A percentile compares a stretch with the other conserved stretches of the same genome.
phyloP scores from a whole-genome alignment of 1,140 invertebrate species.

The Homarus americanus region DNA sequence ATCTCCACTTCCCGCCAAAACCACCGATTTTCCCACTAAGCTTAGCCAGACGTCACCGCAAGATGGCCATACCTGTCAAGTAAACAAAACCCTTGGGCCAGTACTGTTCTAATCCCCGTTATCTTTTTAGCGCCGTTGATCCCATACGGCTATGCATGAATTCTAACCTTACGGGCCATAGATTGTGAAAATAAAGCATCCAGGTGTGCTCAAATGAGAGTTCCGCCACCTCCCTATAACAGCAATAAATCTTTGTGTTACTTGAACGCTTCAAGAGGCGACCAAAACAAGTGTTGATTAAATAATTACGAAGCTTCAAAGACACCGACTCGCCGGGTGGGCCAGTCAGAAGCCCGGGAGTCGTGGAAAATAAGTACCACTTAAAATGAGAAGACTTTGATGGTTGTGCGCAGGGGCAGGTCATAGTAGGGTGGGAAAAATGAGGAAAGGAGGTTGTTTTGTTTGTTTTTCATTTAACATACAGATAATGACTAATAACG shows the following conservation, averaged over 20 bases:
- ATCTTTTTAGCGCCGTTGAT: not conserved
- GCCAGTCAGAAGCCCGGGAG: too few relatives aligned
- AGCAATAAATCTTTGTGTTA: slow-evolving; percentile 21
- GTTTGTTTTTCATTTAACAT: too few relatives aligned
- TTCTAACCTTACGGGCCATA: not conserved
- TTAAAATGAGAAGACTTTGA: too few relatives aligned
- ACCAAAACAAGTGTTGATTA: slow-evolving; percentile 36
- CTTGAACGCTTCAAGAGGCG: not conserved
- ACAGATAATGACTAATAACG: too few relatives aligned
- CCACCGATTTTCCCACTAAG: not conserved
- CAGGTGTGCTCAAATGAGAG: not conserved
- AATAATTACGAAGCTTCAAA: slow-evolving; percentile 25
- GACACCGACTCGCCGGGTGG: too few relatives aligned
- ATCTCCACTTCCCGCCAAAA: slow-evolving; percentile 6
- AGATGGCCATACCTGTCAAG: not conserved
- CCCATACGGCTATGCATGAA: not conserved
- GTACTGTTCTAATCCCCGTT: not conserved
- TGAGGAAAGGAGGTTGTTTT: too few relatives aligned
- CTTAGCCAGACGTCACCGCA: not conserved
- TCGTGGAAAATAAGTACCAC: too few relatives aligned
- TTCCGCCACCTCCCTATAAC: slow-evolving; percentile 15
- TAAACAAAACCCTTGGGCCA: not conserved
- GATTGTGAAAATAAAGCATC: not conserved
- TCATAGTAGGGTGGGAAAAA: too few relatives aligned
- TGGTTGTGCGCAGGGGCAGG: too few relatives aligned